Base-by-base conservation (phyloP, 35 echinoderm and acorn worm species). In the Heliocidaris tuberculata region DNA sequence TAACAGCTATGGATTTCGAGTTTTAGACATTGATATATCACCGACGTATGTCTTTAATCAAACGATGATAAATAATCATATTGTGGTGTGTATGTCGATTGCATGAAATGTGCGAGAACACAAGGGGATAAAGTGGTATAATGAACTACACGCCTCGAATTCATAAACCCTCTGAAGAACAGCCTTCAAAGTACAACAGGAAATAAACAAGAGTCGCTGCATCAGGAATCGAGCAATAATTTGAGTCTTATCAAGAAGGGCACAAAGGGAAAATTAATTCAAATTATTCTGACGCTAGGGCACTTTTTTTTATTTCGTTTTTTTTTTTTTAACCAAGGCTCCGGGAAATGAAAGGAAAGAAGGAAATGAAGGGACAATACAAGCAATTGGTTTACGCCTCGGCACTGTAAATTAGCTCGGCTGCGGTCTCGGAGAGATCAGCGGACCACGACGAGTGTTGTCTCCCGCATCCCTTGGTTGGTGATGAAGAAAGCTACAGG, bases 161-260 rank as follows among this genome's bases (percentile, higher is more conserved):
- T 78, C 65, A 78, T 78, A 56, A 56, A 56, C 52, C 52, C 52
- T 56, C 52, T 56, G 10, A 56, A 56, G 52, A n/a, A 78, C 27
- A n/a, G 21, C 65, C 27, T 24, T n/a, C 27, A 78, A 27, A 78
- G 65, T 78, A n/a, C 65, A 78, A 78, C 65, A 78, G 65, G 65
- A 78, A 78, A 78, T 78, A 78, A 78, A n/a, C 8, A 78, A n/a
- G 65, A 78, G 65, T 78, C 65, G 65, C 27, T 78, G 65, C 65
- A n/a, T 78, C 27, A 78, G 65, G 65, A 78, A 27, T 78, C 65
- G 65, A 78, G 65, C 65, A 78, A 78, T 78, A 78, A 78, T 78
- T 78, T n/a, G 65, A 78, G 65, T 27, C 27, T 21, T 78, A 78
- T 78, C 65, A 78, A 78, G 65, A 24, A 78, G 21, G 27, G 21